A percentile compares a stretch with the other conserved stretches of the same genome.
Evolutionary conservation across 2,888 invertebrate species (phyloP).

Genomic region (Helleia helle): DNA sequence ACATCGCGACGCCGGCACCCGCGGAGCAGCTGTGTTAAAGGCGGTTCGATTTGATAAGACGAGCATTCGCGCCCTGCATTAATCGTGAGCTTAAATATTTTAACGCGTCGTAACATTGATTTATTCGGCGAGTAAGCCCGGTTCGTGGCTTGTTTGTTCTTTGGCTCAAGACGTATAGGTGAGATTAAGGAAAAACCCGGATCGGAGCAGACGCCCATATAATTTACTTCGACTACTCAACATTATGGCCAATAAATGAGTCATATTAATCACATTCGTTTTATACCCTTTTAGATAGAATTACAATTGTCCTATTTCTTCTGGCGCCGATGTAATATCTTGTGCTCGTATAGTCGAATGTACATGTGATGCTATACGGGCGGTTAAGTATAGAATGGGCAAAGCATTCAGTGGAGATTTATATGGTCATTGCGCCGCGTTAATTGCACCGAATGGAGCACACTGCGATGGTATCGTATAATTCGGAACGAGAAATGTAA

Average conservation of each 20-base stretch:
- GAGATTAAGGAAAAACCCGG: conserved; percentile 55
- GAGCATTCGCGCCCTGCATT: conserved; percentile 53
- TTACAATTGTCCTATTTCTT: conserved; percentile 8
- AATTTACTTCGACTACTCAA: conserved; percentile 34
- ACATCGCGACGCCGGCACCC: conserved; percentile 26
- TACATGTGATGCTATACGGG: conserved; percentile 22
- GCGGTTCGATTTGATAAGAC: conserved; percentile 48
- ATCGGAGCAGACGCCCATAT: conserved; percentile 33
- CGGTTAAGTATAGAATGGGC: conserved; percentile 46
- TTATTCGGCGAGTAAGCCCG: conserved; percentile 68
- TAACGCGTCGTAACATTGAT: conserved; percentile 73
- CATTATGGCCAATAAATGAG: conserved; percentile 33
- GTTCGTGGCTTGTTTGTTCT: conserved; percentile 69
- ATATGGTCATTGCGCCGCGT: conserved; percentile 67
- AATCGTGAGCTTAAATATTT: conserved; percentile 72
- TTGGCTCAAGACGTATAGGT: conserved; percentile 65
- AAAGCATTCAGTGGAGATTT: conserved; percentile 60
- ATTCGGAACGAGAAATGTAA: conserved; percentile 53
- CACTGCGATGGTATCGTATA: conserved; percentile 59
- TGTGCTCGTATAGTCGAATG: background rate
- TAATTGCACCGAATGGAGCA: conserved; percentile 66
- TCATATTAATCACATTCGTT: conserved; percentile 37
- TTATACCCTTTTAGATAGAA: conserved; percentile 22
- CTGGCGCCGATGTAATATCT: background rate
- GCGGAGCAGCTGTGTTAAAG: conserved; percentile 38